A percentile compares a stretch with the other conserved stretches of the same genome.
phyloP scores from a whole-genome alignment of 2,888 invertebrate genomes.

The Ctena decussata region DNA sequence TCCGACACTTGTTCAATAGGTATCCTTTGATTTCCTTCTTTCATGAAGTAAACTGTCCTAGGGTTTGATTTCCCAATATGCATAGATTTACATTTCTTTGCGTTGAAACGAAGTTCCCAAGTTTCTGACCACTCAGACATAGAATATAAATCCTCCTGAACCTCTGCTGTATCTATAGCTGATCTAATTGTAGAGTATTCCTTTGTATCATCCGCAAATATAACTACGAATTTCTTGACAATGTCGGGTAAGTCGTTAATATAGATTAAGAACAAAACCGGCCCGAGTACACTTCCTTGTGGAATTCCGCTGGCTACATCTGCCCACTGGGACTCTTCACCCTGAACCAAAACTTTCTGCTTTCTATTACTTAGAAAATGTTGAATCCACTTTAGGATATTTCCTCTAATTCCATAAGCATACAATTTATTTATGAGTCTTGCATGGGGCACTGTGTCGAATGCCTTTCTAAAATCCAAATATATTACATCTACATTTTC shows the following conservation, averaged over 20 bases:
- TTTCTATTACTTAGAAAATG: slow-evolving; percentile 19
- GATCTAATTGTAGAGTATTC: too few relatives aligned
- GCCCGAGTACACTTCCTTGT: slow-evolving; percentile 25
- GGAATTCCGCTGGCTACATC: slow-evolving; percentile 34
- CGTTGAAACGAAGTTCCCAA: too few relatives aligned
- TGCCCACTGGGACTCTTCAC: not conserved
- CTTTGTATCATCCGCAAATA: slow-evolving; percentile 27
- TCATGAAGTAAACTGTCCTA: too few relatives aligned
- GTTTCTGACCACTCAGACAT: too few relatives aligned
- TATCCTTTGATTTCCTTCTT: too few relatives aligned
- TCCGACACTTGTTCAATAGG: too few relatives aligned
- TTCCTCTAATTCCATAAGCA: not conserved
- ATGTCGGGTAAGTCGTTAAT: slow-evolving; percentile 21
- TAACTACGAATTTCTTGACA: not conserved
- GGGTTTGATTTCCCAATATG: too few relatives aligned
- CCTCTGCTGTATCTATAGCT: too few relatives aligned
- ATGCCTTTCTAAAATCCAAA: slow-evolving; percentile 22
- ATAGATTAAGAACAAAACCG: slow-evolving; percentile 15
- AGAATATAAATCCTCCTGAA: too few relatives aligned
- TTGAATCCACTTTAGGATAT: slow-evolving; percentile 16
- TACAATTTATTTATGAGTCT: slow-evolving; percentile 12
- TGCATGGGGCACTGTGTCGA: slow-evolving; percentile 20
- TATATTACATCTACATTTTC: slow-evolving; percentile 12
- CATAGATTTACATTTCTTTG: too few relatives aligned
- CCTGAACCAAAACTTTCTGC: slow-evolving; percentile 23